Base-by-base conservation (phyloP, 1,140 invertebrate species). In the Ruditapes philippinarum region DNA sequence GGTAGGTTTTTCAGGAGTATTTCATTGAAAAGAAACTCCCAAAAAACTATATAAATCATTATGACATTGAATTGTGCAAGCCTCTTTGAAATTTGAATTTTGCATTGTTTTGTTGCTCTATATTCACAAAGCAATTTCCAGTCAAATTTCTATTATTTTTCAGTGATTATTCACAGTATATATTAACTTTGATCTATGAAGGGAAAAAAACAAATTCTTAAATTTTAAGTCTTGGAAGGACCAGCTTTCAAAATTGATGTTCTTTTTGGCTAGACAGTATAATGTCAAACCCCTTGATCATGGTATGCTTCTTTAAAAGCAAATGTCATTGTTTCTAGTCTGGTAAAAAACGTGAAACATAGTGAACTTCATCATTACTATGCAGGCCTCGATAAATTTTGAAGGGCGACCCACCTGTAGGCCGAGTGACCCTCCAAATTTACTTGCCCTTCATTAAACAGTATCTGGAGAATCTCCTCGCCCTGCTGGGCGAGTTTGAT, bases 251-350 rank as follows among this genome's bases (percentile, higher is more conserved):
- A 70, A 70, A 70, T 31, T 70, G 65, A 4, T 70, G 65, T 40
- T 70, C 65, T 22, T 70, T 70, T 22, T 70, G 65, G 65, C 65
- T 70, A 70, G 17, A 70, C n/a, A n/a, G n/a, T n/a, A n/a, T n/a
- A n/a, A 70, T 70, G 65, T 70, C 65, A 70, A 33, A 70, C 65
- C 9, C 9, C 22, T 4, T 28, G 14, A 70, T 22, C 42, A 3
- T 76, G n/a, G n/a, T n/a, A n/a, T n/a, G n/a, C n/a, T n/a, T n/a
- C n/a, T n/a, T n/a, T n/a, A n/a, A n/a, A n/a, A n/a, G n/a, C n/a
- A n/a, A n/a, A n/a, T n/a, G n/a, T n/a, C n/a, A n/a, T n/a, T n/a
- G n/a, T n/a, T n/a, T n/a, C n/a, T n/a, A n/a, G n/a, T n/a, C n/a
- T n/a, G n/a, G n/a, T n/a, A n/a, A n/a, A n/a, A n/a, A n/a, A n/a